Conservation (phyloP, 2,888 invertebrate species). For the Spialia ferax region DNA sequence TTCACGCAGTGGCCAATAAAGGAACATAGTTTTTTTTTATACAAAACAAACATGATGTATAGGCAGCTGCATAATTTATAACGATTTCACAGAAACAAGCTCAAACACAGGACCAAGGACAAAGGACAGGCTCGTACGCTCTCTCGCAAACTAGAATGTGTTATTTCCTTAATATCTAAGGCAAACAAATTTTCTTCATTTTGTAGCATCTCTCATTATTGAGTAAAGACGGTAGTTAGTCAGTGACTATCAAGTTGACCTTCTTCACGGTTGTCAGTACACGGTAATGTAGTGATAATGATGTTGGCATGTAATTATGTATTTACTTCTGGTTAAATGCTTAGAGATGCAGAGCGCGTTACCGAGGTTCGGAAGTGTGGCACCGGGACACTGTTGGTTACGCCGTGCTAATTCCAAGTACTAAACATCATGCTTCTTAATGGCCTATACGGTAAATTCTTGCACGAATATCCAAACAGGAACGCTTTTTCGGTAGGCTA, state of each 20-base stretch:
- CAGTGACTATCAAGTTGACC: constrained; percentile 15
- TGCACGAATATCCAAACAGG: not conserved
- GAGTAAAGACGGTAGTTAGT: constrained; percentile 13
- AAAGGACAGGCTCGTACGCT: not conserved
- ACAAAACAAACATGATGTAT: not conserved
- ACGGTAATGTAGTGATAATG: constrained; percentile 15
- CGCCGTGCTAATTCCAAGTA: constrained; percentile 32
- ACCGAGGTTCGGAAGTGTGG: constrained; percentile 26
- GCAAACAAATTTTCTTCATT: not conserved
- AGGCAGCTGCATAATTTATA: not conserved
- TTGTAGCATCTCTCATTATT: not conserved
- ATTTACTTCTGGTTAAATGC: constrained; percentile 26
- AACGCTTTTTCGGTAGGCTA: not conserved
- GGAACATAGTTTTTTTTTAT: not conserved
- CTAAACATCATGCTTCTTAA: constrained; percentile 34
- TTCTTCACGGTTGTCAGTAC: constrained; percentile 6
- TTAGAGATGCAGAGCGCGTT: constrained; percentile 38
- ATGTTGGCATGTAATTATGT: constrained; percentile 38
- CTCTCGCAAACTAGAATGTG: not conserved
- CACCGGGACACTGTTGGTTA: constrained; percentile 23
- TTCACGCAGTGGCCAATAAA: not conserved
- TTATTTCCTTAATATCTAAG: not conserved
- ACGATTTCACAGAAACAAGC: not conserved
- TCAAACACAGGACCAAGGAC: not conserved
- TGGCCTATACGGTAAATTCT: constrained; percentile 15